Evolutionary conservation across 2,888 invertebrate species (phyloP).

Genomic region (Phengaris arion): DNA sequence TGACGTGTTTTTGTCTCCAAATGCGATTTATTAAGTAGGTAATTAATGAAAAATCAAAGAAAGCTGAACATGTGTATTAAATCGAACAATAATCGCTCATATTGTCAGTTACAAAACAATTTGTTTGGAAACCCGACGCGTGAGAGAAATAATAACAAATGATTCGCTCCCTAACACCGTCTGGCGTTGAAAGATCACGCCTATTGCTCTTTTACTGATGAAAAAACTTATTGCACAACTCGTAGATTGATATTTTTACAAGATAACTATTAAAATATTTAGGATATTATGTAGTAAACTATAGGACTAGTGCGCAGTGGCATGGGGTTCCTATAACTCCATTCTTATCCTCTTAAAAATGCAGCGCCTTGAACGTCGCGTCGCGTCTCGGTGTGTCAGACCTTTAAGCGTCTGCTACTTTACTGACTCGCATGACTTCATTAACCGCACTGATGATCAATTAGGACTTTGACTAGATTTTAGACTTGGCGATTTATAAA

Average conservation of each 20-base stretch:
- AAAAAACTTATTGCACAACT: conserved; percentile 55
- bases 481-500: too few relatives aligned
- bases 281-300: too few relatives aligned
- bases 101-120: conserved; percentile 79
- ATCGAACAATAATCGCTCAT: conserved; percentile 78
- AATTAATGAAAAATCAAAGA: conserved; percentile 30
- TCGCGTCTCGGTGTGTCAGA: too few relatives aligned
- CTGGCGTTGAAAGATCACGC: conserved; percentile 80
- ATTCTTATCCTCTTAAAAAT: too few relatives aligned
- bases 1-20: neutral
- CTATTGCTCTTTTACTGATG: conserved; percentile 74
- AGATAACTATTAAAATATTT: neutral
- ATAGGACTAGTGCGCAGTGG: too few relatives aligned
- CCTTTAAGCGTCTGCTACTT: too few relatives aligned
- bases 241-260: conserved; percentile 25
- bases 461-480: too few relatives aligned
- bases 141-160: conserved; percentile 79
- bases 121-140: conserved; percentile 76
- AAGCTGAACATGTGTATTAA: conserved; percentile 62
- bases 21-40: too few relatives aligned
- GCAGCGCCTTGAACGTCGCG: too few relatives aligned
- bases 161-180: conserved; percentile 77
- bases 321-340: too few relatives aligned
- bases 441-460: too few relatives aligned
- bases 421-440: too few relatives aligned